A percentile compares a stretch with the other conserved stretches of the same genome.
Conservation (phyloP, 1,140 invertebrate genomes). For the Adoxophyes honmai region DNA sequence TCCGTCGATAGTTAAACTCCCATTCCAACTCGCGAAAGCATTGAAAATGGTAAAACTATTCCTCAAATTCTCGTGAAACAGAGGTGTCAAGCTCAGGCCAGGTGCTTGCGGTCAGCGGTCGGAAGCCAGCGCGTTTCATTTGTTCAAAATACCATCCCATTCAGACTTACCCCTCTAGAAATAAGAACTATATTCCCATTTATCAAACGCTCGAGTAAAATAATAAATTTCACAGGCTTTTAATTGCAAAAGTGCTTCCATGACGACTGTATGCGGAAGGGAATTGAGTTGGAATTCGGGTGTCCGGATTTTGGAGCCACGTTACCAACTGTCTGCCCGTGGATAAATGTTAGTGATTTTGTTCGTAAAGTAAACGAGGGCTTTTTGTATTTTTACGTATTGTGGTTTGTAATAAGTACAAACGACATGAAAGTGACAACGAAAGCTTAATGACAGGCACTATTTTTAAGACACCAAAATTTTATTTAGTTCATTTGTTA, state of each 20-base stretch:
- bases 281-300: conserved; percentile 26
- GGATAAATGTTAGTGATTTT: conserved; percentile 19
- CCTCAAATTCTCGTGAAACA: conserved; percentile 35
- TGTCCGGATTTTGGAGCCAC: not conserved
- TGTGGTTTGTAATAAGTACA: too few relatives aligned
- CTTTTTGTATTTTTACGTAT: conserved; percentile 10
- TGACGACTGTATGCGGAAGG: conserved; percentile 18
- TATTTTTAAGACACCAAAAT: too few relatives aligned
- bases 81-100: conserved; percentile 37
- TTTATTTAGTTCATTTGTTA: too few relatives aligned
- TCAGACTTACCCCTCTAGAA: not conserved
- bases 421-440: too few relatives aligned
- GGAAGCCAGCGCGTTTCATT: conserved; percentile 10
- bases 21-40: conserved; percentile 15
- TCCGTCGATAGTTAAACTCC: not conserved
- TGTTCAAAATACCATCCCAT: too few relatives aligned
- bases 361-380: conserved; percentile 13
- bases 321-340: conserved; percentile 17
- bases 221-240: conserved; percentile 9
- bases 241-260: conserved; percentile 4
- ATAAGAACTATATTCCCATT: not conserved
- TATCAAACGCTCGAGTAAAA: too few relatives aligned
- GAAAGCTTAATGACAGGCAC: too few relatives aligned
- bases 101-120: conserved; percentile 43
- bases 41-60: conserved; percentile 21